A percentile compares a stretch with the other conserved stretches of the same genome.
Conservation (phyloP, 2,888 invertebrate genomes). For the Calliopum simillimum region DNA sequence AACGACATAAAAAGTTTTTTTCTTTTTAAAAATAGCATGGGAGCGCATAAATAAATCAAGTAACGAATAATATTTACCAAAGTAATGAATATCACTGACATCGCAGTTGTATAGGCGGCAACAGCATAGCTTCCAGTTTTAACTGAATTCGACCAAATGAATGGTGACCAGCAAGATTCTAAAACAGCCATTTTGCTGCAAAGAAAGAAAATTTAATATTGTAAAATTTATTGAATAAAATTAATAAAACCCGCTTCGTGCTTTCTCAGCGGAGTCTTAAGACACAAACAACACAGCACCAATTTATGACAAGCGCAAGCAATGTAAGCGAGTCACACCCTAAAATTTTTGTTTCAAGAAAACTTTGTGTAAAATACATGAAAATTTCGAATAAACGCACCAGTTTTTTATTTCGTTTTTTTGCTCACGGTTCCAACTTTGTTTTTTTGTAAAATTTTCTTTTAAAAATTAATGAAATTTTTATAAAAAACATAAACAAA, state of each 20-base stretch:
- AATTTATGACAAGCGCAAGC: conserved; percentile 13
- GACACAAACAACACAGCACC: conserved; percentile 3
- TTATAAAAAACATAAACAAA: conserved; percentile 16
- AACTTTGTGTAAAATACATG: neutral
- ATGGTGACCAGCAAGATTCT: conserved; percentile 88
- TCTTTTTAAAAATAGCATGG: too few relatives aligned
- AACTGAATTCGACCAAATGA: conserved; percentile 84
- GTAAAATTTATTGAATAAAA: too few relatives aligned
- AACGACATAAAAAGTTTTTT: too few relatives aligned
- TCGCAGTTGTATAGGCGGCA: conserved; percentile 81
- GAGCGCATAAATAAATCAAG: too few relatives aligned
- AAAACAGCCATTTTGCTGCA: conserved; percentile 75
- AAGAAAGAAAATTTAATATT: conserved; percentile 1
- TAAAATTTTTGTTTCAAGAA: neutral
- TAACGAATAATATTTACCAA: conserved; percentile 56
- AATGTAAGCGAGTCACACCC: too few relatives aligned
- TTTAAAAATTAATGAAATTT: neutral
- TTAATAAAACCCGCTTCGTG: neutral
- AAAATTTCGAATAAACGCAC: neutral
- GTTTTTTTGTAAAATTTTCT: neutral
- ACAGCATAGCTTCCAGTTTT: conserved; percentile 83
- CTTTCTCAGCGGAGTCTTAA: neutral
- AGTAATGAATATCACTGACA: conserved; percentile 81
- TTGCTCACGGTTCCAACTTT: neutral
- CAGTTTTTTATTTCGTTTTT: neutral